A percentile compares a stretch with the other conserved stretches of the same genome.
Conservation (phyloP, 37 sponge, comb jelly and placozoan species). For the Halisarca cf. caerulea region DNA sequence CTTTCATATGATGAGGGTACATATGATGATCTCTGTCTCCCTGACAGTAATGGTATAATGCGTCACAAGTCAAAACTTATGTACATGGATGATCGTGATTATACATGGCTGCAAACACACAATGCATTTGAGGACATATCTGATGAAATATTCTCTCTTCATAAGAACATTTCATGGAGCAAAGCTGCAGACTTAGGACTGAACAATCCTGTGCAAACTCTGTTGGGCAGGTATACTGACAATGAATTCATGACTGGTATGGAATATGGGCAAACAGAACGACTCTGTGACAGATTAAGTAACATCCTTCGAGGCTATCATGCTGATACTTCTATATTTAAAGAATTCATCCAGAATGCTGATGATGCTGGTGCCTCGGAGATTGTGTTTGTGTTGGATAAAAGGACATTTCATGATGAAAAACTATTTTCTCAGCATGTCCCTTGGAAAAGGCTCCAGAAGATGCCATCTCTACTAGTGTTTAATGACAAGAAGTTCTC, state of each 20-base stretch:
- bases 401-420: constrained; percentile 27
- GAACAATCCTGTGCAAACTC: constrained; percentile 23
- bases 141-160: constrained; percentile 6
- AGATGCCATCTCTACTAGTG: constrained; percentile 60
- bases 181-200: constrained; percentile 41
- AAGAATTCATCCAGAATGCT: constrained; percentile 84
- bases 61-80: constrained; percentile 28
- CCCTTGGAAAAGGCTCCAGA: constrained; percentile 61
- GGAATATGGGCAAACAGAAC: constrained; percentile 80
- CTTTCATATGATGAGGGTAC: not conserved
- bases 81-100: constrained; percentile 16
- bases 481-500: constrained; percentile 74
- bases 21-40: constrained; percentile 22
- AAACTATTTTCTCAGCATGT: constrained; percentile 18
- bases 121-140: not conserved
- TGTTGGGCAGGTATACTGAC: constrained; percentile 41
- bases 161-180: constrained; percentile 32
- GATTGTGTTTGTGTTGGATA: constrained; percentile 72
- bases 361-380: constrained; percentile 84
- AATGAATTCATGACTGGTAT: constrained; percentile 41
- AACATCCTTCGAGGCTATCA: constrained; percentile 61
- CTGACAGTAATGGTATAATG: constrained; percentile 51
- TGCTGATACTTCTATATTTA: constrained; percentile 64
- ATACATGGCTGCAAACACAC: not conserved
- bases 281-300: constrained; percentile 74